A percentile compares a stretch with the other conserved stretches of the same genome.
Conservation (phyloP, 2,797 vertebrate genomes). For the Crypturellus tataupa region DNA sequence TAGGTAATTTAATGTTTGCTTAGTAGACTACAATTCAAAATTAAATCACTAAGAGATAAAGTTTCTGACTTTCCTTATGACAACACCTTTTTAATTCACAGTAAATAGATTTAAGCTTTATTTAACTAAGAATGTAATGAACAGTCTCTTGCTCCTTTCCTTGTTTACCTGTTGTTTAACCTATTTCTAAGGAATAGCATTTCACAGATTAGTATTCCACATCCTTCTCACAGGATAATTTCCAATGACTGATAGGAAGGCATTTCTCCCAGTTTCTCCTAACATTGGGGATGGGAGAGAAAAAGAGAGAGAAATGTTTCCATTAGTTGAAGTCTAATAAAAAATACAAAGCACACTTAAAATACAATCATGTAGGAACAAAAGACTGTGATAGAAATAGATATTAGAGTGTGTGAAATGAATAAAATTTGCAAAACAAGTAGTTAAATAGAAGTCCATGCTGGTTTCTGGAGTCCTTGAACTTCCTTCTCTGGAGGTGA, state of each 20-base stretch:
- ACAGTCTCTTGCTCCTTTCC: not conserved
- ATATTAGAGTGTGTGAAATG: not conserved
- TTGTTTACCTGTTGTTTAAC: not conserved
- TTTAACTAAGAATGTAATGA: not conserved
- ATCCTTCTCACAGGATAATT: not conserved
- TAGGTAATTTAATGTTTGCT: not conserved
- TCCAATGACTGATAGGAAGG: not conserved
- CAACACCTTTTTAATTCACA: not conserved
- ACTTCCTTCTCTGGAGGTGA: not conserved
- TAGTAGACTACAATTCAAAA: not conserved
- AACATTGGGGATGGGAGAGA: not conserved
- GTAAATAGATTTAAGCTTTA: not conserved
- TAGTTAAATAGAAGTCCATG: not conserved
- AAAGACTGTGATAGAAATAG: not conserved
- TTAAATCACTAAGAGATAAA: not conserved
- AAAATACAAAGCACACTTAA: not conserved
- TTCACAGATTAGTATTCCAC: not conserved
- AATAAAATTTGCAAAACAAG: not conserved
- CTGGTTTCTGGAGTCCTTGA: not conserved
- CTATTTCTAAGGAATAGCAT: fast-evolving
- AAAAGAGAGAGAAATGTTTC: not conserved
- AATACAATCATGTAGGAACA: fast-evolving
- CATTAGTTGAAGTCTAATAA: not conserved
- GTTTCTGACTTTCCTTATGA: not conserved
- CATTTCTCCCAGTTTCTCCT: not conserved